Evolutionary conservation across 1,140 invertebrate species (phyloP), one percentile per base, ranked within the genome.

Genomic region (Bacillus rossius): DNA sequence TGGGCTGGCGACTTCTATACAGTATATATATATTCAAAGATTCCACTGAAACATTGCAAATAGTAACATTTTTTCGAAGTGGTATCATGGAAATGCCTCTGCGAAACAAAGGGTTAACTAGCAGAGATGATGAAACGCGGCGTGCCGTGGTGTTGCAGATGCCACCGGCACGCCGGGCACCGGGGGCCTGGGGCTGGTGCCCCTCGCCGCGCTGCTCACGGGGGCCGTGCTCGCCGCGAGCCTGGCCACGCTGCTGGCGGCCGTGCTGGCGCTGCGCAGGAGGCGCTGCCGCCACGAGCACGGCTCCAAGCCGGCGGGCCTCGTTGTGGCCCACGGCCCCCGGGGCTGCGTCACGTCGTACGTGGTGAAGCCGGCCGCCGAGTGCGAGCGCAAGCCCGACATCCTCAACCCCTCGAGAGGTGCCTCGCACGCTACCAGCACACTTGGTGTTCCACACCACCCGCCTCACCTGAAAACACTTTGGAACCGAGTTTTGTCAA

Each of bases 201-300:
- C 84, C 8, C 65, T 86, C 25, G 78, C 83, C 40, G 74, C 84
- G 20, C 70, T 84, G 25, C 67, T 84, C 14, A 79, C 81, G 23
- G 84, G 82, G 8, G 80, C 79, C 17, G 64, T 85, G 3, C 73
- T 85, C 56, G 82, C 79, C 2, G 70, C 86, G n/a, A 80, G 80
- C 49, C 76, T 83, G 42, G 83, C 79, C 4, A 77, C 81, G 8
- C 69, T 87, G 1, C 79, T 84, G 23, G 78, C 85, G 42, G 80
- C 84, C 56, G 75, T 86, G n/a, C 67, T 81, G 43, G 77, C 79
- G 3, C 71, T 80, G 38, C 69, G 77, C 55, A 66, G 72, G 56
- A 69, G 73, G 56, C 71, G 57, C 29, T 34, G 29, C 29, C 29
- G 10, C 29, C 29, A 34, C 29, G 5, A 34, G 5, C 29, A 34